These are phyloP conservation scores for Thaleichthys pacificus DNA, from an alignment of 2,797 vertebrate species.

Conservation along the genomic window DNA sequence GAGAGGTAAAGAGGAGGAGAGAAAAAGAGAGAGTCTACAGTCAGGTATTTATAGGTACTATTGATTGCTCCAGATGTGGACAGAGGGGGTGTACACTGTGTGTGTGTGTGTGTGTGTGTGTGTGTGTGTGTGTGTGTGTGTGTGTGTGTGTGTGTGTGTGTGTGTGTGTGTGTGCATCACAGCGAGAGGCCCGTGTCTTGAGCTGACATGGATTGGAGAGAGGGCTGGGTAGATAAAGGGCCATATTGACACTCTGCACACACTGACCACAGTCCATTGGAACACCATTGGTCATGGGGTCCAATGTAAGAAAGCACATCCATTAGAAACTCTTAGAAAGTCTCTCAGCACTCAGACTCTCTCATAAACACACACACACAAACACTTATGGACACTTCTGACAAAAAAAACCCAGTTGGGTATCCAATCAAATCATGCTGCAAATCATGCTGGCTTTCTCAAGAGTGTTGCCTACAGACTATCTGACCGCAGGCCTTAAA, in stretches of 20 bases:
- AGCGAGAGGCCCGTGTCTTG: neutral
- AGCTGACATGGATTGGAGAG: neutral
- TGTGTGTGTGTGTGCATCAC: neutral
- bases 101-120: neutral
- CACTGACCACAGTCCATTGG: neutral
- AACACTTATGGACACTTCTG: constrained; percentile 6
- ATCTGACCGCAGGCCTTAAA: neutral
- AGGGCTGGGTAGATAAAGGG: neutral
- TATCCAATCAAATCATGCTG: neutral
- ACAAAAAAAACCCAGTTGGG: neutral
- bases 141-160: neutral
- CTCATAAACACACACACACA: constrained; percentile 21
- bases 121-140: neutral
- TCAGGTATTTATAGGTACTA: neutral
- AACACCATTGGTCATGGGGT: neutral
- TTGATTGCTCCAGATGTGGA: constrained; percentile 7
- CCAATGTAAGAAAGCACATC: constrained; percentile 3
- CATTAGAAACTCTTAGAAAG: neutral
- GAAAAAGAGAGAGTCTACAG: constrained; percentile 18
- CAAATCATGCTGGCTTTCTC: neutral
- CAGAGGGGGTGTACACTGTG: neutral
- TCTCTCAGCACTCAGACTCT: neutral
- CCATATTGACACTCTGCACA: neutral
- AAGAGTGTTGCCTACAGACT: neutral
- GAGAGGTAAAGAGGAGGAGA: neutral